phyloP scores from a whole-genome alignment of 2,797 vertebrate genomes.

The Paguma larvata region DNA sequence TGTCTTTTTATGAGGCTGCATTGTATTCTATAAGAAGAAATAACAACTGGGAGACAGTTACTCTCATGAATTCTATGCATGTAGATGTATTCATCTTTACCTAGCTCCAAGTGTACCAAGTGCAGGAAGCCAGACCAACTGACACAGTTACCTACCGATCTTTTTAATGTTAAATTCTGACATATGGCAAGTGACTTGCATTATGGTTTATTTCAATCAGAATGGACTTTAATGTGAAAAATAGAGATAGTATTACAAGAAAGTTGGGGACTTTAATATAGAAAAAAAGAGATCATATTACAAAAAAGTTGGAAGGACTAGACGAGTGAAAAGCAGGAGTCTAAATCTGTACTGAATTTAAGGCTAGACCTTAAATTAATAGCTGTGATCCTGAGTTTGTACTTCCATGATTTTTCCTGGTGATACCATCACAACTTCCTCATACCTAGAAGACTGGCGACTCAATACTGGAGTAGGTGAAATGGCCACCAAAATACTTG shows the following conservation, averaged over 20 bases:
- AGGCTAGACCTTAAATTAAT: not conserved
- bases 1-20: fast-evolving
- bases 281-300: not conserved
- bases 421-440: not conserved
- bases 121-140: not conserved
- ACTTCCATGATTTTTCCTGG: not conserved
- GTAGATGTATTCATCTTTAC: not conserved
- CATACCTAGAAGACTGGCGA: not conserved
- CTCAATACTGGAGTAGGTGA: not conserved
- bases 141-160: fast-evolving
- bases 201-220: not conserved
- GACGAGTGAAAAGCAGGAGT: not conserved
- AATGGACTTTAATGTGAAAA: not conserved
- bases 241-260: not conserved
- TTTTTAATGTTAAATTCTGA: not conserved
- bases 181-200: not conserved
- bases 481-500: not conserved
- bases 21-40: not conserved
- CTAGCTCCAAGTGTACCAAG: not conserved
- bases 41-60: not conserved
- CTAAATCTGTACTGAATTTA: not conserved
- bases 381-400: not conserved
- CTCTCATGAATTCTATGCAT: not conserved
- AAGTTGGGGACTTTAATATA: not conserved
- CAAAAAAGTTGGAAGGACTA: not conserved